Base-by-base conservation (phyloP, 1,140 invertebrate genomes). In the Teleopsis dalmanni region DNA sequence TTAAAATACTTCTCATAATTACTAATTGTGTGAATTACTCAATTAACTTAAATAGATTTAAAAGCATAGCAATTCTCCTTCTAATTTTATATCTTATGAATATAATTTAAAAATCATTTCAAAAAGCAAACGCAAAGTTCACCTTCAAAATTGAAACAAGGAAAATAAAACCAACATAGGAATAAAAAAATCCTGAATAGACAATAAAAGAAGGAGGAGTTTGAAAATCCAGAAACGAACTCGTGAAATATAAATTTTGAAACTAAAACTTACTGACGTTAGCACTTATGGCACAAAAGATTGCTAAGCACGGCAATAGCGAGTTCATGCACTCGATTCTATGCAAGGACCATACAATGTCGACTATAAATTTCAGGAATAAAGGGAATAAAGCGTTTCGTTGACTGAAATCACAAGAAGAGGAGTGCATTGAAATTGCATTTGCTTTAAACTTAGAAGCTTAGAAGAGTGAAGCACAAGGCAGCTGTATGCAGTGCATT, bases 181-280 rank as follows among this genome's bases (percentile, higher is more conserved):
- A 27, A 19, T 13, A 29, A 29, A 29, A 13, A 43, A 18, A 11
- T 19, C n/a, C n/a, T 4, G 0, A 19, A 14, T 25, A 13, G 16
- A 11, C 16, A 13, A 19, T 16, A 36, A 36, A 18, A 14, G 35
- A 14, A 8, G 16, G 7, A 5, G 10, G 18, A 10, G 0, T 3
- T 8, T 25, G 4, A 22, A 5, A 10, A 11, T 22, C 6, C 13
- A 1, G 4, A 21, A 7, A 16, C 14, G 16, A 31, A 25, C n/a
- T 11, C 41, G 13, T 13, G 13, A 25, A 25, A 43, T 10, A 18
- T 29, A 43, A 43, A 43, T 19, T 27, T 43, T 29, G 3, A 43
- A 43, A 43, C 22, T 43, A 19, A 29, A 43, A 43, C 25, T 43
- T 43, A 43, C 41, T 31, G 26, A 43, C 41, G 41, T 43, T 31